Percentiles rank a stretch among this genome's conserved stretches.
These are phyloP conservation scores for Mycetomoellerius zeteki DNA, from an alignment of 1,140 invertebrate genomes.

Conservation along the genomic window DNA sequence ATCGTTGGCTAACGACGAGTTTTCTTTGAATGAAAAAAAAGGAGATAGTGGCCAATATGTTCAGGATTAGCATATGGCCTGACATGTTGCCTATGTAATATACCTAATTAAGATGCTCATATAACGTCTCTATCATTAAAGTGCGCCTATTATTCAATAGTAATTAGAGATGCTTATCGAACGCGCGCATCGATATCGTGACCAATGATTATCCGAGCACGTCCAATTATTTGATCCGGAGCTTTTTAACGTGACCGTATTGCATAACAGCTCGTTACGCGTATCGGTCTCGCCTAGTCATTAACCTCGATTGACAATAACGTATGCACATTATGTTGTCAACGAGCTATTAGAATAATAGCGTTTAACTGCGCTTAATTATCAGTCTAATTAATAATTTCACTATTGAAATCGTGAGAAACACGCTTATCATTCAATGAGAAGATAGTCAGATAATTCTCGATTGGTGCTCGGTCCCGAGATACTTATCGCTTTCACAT, in stretches of 20 bases:
- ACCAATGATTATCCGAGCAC: conserved; percentile 59
- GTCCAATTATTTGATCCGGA: conserved; percentile 53
- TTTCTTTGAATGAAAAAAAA: conserved; percentile 13
- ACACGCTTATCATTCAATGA: conserved; percentile 23
- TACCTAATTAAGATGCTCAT: conserved; percentile 56
- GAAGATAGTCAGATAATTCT: conserved; percentile 29
- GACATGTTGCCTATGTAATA: conserved; percentile 52
- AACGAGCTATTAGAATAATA: conserved; percentile 49
- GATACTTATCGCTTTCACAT: conserved; percentile 31
- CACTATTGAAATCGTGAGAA: conserved; percentile 24
- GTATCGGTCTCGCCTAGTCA: conserved; percentile 48
- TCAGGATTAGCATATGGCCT: conserved; percentile 49
- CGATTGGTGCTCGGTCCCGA: not conserved
- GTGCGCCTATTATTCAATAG: conserved; percentile 50
- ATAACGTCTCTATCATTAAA: conserved; percentile 55
- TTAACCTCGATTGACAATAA: conserved; percentile 56
- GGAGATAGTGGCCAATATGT: conserved; percentile 12
- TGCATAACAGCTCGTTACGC: conserved; percentile 52
- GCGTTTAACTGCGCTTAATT: conserved; percentile 51
- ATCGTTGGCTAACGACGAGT: conserved; percentile 49
- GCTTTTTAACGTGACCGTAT: conserved; percentile 43
- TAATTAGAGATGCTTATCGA: conserved; percentile 62
- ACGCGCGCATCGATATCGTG: conserved; percentile 44
- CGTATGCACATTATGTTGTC: conserved; percentile 21
- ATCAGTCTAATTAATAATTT: conserved; percentile 43